phyloP scores from a whole-genome alignment of 1,140 invertebrate genomes.

The Drosophila yakuba region DNA sequence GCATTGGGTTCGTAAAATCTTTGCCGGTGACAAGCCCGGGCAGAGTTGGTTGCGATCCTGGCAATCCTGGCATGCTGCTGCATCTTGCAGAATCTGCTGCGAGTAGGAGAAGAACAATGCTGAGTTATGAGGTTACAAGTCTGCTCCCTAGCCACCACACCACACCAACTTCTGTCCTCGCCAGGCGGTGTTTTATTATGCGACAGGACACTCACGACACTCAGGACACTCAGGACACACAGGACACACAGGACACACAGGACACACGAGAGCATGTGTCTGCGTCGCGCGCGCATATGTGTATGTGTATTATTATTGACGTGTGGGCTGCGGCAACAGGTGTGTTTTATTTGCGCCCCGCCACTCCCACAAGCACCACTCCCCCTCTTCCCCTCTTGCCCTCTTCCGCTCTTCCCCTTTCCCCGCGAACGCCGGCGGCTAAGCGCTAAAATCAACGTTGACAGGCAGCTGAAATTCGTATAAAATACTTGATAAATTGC shows the following conservation, averaged over 20 bases:
- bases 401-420: background rate
- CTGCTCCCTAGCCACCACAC: background rate
- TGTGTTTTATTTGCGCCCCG: slow-evolving; percentile 67
- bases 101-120: background rate
- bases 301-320: slow-evolving; percentile 28
- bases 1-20: slow-evolving; percentile 43
- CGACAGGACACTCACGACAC: slow-evolving; percentile 6
- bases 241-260: slow-evolving; percentile 4
- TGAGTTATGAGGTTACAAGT: background rate
- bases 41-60: slow-evolving; percentile 30
- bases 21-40: slow-evolving; percentile 38
- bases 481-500: slow-evolving; percentile 78
- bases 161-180: background rate
- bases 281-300: too few relatives aligned
- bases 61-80: slow-evolving; percentile 10
- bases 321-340: slow-evolving; percentile 64
- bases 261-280: too few relatives aligned
- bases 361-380: slow-evolving; percentile 26
- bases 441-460: slow-evolving; percentile 78
- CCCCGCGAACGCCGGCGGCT: slow-evolving; percentile 13
- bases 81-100: slow-evolving; percentile 19
- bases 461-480: slow-evolving; percentile 65
- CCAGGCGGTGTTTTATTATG: slow-evolving; percentile 24
- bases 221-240: background rate
- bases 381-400: background rate